Conservation (phyloP, 37 sponge, comb jelly and placozoan genomes). For the Eunapius fragilis region DNA sequence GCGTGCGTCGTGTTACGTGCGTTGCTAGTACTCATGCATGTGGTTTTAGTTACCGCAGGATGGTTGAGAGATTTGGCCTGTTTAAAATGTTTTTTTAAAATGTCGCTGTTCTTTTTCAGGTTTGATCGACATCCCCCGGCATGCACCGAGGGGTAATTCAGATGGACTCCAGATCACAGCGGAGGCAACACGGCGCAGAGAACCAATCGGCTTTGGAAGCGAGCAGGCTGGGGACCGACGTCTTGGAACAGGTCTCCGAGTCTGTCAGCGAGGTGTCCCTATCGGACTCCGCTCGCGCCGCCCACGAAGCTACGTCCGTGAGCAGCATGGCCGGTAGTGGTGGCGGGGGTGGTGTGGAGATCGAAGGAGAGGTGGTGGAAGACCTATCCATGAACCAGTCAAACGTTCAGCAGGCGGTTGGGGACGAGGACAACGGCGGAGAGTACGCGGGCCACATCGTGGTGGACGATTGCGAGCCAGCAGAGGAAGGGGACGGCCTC, state of each 20-base stretch:
- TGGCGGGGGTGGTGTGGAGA: not conserved
- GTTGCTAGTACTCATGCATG: too few species aligned
- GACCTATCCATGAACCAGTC: not conserved
- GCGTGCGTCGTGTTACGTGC: too few species aligned
- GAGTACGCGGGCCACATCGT: not conserved
- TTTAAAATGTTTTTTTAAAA: too few species aligned
- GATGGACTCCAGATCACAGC: too few species aligned
- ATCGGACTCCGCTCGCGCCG: not conserved
- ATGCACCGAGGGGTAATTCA: too few species aligned
- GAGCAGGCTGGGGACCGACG: too few species aligned
- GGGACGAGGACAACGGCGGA: not conserved
- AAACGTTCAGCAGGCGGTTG: not conserved
- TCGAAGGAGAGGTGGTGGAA: slow-evolving; percentile 10
- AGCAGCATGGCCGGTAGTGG: not conserved
- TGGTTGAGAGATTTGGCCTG: too few species aligned
- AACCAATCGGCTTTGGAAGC: too few species aligned
- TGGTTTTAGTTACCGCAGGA: too few species aligned
- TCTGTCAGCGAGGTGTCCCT: slow-evolving; percentile 4
- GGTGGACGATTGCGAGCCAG: slow-evolving; percentile 14
- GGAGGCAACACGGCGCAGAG: too few species aligned
- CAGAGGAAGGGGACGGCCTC: not conserved
- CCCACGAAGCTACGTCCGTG: not conserved
- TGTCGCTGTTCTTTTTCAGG: too few species aligned
- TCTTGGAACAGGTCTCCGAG: not conserved
- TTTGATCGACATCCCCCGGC: too few species aligned